phyloP scores from a whole-genome alignment of 2,113 vertebrate species.

The Origma solitaria region DNA sequence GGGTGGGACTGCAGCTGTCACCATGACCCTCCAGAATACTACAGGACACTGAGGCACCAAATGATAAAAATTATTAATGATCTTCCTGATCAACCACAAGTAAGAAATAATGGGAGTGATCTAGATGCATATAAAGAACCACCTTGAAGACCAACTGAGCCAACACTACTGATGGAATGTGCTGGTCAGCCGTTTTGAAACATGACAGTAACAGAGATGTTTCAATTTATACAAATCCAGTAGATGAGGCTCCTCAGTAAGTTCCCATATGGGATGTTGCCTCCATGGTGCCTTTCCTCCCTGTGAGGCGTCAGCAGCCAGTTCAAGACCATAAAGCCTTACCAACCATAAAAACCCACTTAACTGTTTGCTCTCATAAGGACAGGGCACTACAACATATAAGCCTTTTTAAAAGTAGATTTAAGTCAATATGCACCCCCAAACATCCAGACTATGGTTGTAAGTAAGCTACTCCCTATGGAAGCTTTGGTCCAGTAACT shows the following conservation, averaged over 20 bases:
- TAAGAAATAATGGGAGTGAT: accelerated
- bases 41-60: background rate
- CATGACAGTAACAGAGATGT: background rate
- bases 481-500: background rate
- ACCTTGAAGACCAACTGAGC: background rate
- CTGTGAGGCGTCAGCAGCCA: background rate
- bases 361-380: background rate
- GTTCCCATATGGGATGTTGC: background rate
- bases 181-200: background rate
- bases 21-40: background rate
- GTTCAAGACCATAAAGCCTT: background rate
- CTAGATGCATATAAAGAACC: background rate
- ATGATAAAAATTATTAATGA: background rate
- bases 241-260: background rate
- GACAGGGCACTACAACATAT: accelerated
- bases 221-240: background rate
- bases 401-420: background rate
- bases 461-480: background rate
- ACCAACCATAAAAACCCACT: background rate
- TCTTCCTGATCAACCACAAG: background rate
- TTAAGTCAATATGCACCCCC: background rate
- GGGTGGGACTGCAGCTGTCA: background rate
- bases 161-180: background rate
- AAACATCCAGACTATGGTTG: background rate
- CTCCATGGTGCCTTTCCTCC: background rate